Evolutionary conservation across 2,888 invertebrate species (phyloP), one percentile per base, ranked within the genome.

Genomic region (Drosophila ustulata): DNA sequence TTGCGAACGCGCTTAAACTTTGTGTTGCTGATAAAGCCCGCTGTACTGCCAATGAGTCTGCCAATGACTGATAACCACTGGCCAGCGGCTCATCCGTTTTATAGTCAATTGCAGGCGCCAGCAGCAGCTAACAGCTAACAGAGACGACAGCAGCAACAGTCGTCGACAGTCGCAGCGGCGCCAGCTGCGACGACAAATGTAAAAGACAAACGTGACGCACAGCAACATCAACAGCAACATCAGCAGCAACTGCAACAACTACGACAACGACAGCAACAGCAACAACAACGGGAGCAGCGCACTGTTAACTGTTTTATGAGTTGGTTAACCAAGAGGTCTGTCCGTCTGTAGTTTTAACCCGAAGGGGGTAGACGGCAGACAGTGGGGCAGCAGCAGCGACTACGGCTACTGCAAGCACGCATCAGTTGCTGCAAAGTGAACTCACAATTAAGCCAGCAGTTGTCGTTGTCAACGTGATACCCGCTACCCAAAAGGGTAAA

Each of bases 11-110:
- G 72, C 9, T 56, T 41, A 28, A 47, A 58, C 25, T 51, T 65
- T 25, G 55, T 57, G 41, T 53, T 51, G 59, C 56, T 71, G 64
- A 61, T 45, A 77, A 78, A 75, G 76, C 76, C 73, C 88, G 89
- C 82, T 89, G 86, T 89, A 87, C 88, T 89, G 82, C 84, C 75
- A 88, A 75, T 88, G 89, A 70, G 88, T 72, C 87, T 85, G 90
- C 86, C 81, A 89, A 81, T 84, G 90, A 91, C 91, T 91, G 91
- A 91, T 92, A 91, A 90, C 88, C 89, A 82, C 74, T 78, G 78
- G 81, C 83, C 83, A 84, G 71, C 76, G 83, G 86, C 86, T 89
- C 90, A 91, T 90, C 89, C 87, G 78, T 90, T 92, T 92, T 92
- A 92, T 92, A 92, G 89, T 69, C 76, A 69, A 82, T 68, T 68